Evolutionary conservation across 2,113 vertebrate genomes (phyloP).

Genomic region (Amphiprion percula): DNA sequence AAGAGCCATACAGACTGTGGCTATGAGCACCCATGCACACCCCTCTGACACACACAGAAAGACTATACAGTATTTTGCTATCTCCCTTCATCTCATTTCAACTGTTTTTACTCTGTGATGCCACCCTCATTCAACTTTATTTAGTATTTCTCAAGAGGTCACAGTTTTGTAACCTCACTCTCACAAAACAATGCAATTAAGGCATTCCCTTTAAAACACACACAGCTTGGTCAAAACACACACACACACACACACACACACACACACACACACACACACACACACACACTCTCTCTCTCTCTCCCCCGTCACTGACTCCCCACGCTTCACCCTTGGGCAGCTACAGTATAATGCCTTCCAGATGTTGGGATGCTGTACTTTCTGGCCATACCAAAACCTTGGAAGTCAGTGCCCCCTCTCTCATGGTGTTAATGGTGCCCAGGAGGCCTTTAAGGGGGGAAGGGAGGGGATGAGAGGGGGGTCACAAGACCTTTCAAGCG

Average conservation of each 20-base stretch:
- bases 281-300: conserved; percentile 33
- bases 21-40: conserved; percentile 29
- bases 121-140: conserved; percentile 28
- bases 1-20: conserved; percentile 77
- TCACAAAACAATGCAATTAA: conserved; percentile 65
- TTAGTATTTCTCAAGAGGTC: conserved; percentile 55
- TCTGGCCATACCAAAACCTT: conserved; percentile 66
- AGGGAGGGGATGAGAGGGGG: background rate
- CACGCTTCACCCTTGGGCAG: conserved; percentile 72
- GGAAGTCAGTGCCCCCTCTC: conserved; percentile 73
- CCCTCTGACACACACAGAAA: conserved; percentile 27
- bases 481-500: conserved; percentile 62
- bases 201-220: conserved; percentile 46
- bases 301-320: conserved; percentile 57
- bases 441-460: conserved; percentile 64
- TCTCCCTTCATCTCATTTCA: conserved; percentile 43
- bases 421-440: conserved; percentile 80
- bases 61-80: conserved; percentile 32
- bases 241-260: background rate
- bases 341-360: conserved; percentile 83
- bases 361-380: conserved; percentile 80
- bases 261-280: conserved; percentile 1
- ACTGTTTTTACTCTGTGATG: conserved; percentile 19
- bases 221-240: conserved; percentile 51
- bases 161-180: conserved; percentile 33